These are phyloP conservation scores for Neocrepidodera transversa DNA, from an alignment of 2,888 invertebrate species.

Conservation along the genomic window DNA sequence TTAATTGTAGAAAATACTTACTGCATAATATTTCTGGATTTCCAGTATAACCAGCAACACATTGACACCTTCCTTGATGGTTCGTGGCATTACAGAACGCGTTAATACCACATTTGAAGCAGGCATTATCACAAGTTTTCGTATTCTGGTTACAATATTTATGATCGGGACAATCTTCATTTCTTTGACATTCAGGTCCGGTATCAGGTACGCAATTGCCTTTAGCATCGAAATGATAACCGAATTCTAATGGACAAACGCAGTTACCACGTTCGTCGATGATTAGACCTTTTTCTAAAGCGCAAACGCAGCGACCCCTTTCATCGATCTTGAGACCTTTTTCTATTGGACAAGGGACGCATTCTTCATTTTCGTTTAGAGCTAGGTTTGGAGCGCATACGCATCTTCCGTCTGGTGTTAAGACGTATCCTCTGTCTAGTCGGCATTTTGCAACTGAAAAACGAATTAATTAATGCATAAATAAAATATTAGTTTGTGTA, in stretches of 20 bases:
- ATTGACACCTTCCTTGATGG: constrained; percentile 80
- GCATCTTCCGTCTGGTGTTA: constrained; percentile 71
- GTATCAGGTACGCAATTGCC: constrained; percentile 67
- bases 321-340: constrained; percentile 79
- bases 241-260: constrained; percentile 74
- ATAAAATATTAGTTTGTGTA: too few species aligned
- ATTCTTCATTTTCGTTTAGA: constrained; percentile 78
- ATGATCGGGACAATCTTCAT: constrained; percentile 79
- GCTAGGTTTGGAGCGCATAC: constrained; percentile 81
- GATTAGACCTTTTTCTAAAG: constrained; percentile 77
- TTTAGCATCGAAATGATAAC: constrained; percentile 67
- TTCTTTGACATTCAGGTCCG: constrained; percentile 70
- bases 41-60: constrained; percentile 78
- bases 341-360: constrained; percentile 74
- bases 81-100: constrained; percentile 80
- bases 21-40: constrained; percentile 79
- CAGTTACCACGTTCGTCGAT: constrained; percentile 80
- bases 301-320: constrained; percentile 83
- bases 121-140: constrained; percentile 82
- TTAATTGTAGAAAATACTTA: constrained; percentile 61
- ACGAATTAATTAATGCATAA: too few species aligned
- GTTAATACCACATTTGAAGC: constrained; percentile 75
- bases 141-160: constrained; percentile 75
- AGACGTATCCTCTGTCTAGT: constrained; percentile 72
- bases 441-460: constrained; percentile 68